Evolutionary conservation across 2,113 vertebrate genomes (phyloP).

Genomic region (Merops nubicus): DNA sequence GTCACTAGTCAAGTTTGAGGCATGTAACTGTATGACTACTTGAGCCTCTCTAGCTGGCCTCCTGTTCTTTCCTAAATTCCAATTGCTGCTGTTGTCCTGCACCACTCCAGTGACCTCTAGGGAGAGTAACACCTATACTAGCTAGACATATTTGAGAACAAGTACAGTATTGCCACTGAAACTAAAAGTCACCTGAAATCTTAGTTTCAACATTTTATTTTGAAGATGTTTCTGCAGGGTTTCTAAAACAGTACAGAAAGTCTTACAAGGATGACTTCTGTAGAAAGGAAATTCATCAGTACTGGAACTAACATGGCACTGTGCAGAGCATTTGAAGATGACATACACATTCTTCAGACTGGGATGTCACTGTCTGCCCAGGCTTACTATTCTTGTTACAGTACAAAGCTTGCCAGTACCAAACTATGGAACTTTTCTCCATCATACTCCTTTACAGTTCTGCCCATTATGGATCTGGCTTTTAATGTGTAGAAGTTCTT

Average conservation of each 20-base stretch:
- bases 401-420: neutral
- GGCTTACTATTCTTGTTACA: neutral
- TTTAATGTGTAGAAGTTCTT: neutral
- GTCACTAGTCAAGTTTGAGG: neutral
- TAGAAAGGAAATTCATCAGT: neutral
- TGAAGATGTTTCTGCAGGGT: neutral
- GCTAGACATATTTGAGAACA: neutral
- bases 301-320: neutral
- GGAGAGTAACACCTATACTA: neutral
- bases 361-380: neutral
- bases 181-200: neutral
- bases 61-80: neutral
- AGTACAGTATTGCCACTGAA: neutral
- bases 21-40: neutral
- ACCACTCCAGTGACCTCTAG: neutral
- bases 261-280: neutral
- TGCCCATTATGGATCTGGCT: neutral
- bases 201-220: neutral
- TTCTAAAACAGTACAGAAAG: neutral
- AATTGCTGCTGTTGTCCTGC: neutral
- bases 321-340: neutral
- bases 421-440: neutral
- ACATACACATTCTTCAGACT: neutral
- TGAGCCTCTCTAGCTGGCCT: neutral
- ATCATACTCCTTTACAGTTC: neutral